Percentiles rank a stretch among this genome's conserved stretches.
These are phyloP conservation scores for Aeoliscus strigatus DNA, from an alignment of 2,797 vertebrate species.

Conservation along the genomic window DNA sequence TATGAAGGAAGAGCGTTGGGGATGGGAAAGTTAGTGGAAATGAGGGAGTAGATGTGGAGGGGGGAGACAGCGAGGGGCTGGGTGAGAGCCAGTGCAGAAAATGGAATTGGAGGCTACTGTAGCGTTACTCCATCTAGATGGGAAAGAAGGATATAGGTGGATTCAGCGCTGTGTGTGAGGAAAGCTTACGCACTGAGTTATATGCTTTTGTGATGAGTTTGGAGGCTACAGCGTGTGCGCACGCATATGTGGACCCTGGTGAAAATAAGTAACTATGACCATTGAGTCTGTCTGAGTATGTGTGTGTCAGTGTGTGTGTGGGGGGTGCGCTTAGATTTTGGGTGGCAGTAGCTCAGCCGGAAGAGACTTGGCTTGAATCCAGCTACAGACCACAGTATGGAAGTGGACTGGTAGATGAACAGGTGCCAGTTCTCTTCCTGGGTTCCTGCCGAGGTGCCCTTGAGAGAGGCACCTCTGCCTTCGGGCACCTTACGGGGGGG, in stretches of 20 bases:
- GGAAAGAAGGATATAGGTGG: slow-evolving; percentile 54
- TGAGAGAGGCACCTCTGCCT: too few relatives aligned
- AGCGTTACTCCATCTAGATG: slow-evolving; percentile 62
- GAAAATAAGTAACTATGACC: slow-evolving; percentile 22
- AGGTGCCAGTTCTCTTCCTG: too few relatives aligned
- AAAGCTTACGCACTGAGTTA: slow-evolving; percentile 38
- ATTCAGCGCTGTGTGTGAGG: slow-evolving; percentile 39
- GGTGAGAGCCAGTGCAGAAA: slow-evolving; percentile 51
- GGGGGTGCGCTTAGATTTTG: too few relatives aligned
- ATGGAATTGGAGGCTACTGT: slow-evolving; percentile 65
- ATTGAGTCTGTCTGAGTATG: slow-evolving; percentile 14
- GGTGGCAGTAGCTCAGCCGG: too few relatives aligned
- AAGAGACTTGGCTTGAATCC: too few relatives aligned
- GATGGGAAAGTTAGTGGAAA: slow-evolving; percentile 20
- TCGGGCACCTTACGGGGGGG: too few relatives aligned
- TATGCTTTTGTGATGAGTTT: slow-evolving; percentile 43
- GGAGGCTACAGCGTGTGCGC: slow-evolving; percentile 18
- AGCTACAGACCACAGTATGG: too few relatives aligned
- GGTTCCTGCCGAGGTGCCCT: too few relatives aligned
- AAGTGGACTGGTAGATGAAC: too few relatives aligned
- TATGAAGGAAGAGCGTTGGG: slow-evolving; percentile 10
- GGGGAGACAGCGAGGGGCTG: slow-evolving; percentile 11
- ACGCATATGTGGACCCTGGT: slow-evolving; percentile 18
- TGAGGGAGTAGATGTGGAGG: slow-evolving; percentile 33
- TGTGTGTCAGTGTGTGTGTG: slow-evolving; percentile 2